Percentiles rank a stretch among this genome's conserved stretches.
Conservation (phyloP, 2,888 invertebrate species). For the Apotomis turbidana region DNA sequence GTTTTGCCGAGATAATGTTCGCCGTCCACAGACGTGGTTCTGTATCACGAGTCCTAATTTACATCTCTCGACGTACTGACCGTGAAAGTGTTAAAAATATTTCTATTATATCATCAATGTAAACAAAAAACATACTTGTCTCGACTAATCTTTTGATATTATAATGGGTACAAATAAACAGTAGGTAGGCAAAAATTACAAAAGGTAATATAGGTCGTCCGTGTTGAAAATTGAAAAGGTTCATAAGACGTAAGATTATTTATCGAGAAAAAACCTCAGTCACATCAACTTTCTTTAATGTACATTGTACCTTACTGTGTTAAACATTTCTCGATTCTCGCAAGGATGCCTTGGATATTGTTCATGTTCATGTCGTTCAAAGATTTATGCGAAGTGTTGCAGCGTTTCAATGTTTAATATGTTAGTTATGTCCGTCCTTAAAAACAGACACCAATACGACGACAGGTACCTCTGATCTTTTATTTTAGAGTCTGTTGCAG, state of each 20-base stretch:
- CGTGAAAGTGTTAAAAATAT: too few relatives aligned
- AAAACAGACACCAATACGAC: too few relatives aligned
- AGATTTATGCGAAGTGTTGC: neutral
- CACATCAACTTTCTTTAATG: constrained; percentile 28
- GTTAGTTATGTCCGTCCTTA: neutral
- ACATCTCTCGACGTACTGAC: too few relatives aligned
- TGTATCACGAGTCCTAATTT: too few relatives aligned
- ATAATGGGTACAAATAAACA: constrained; percentile 2
- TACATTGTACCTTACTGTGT: neutral
- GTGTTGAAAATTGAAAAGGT: constrained; percentile 33
- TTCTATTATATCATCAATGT: too few relatives aligned
- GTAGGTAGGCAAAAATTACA: neutral
- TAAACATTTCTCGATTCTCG: neutral
- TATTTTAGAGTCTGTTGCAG: too few relatives aligned
- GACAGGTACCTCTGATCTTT: too few relatives aligned
- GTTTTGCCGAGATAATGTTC: too few relatives aligned
- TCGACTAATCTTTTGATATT: neutral
- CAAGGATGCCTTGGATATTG: neutral
- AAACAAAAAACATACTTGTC: too few relatives aligned
- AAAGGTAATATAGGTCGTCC: constrained; percentile 17
- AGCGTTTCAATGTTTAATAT: neutral
- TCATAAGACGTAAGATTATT: constrained; percentile 26
- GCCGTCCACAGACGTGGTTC: too few relatives aligned
- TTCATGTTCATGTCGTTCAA: neutral
- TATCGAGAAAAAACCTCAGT: constrained; percentile 6